A percentile compares a stretch with the other conserved stretches of the same genome.
Conservation (phyloP, 2,113 vertebrate genomes). For the Pantherophis guttatus region DNA sequence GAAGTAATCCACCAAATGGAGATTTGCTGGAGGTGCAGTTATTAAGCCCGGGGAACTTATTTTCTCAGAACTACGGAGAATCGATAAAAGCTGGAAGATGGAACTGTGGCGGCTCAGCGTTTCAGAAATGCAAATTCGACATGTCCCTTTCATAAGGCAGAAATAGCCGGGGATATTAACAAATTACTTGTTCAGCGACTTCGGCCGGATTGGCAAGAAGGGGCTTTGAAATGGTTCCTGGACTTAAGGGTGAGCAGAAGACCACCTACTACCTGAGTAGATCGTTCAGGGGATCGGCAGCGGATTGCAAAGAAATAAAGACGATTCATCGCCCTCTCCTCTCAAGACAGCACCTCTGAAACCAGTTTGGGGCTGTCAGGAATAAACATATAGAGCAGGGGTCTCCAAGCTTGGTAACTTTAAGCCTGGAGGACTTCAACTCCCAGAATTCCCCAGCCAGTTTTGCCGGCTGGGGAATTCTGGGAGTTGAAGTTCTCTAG, state of each 20-base stretch:
- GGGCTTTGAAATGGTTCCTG: not conserved
- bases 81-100: not conserved
- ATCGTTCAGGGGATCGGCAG: not conserved
- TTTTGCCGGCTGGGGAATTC: too few species aligned
- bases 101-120: conserved; percentile 15
- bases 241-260: not conserved
- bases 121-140: not conserved
- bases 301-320: not conserved
- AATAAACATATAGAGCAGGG: not conserved
- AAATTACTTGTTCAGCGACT: conserved; percentile 15
- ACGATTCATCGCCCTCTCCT: not conserved
- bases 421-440: too few species aligned
- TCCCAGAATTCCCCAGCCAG: too few species aligned
- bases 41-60: not conserved
- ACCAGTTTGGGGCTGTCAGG: not conserved
- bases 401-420: too few species aligned
- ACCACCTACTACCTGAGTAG: not conserved
- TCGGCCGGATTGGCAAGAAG: not conserved
- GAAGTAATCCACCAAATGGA: not conserved
- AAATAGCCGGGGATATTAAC: conserved; percentile 14
- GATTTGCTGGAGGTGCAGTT: not conserved
- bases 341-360: not conserved
- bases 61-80: conserved; percentile 27
- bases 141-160: conserved; percentile 28
- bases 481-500: too few species aligned